These are phyloP conservation scores for Drosophila grimshawi DNA, from an alignment of 1,140 invertebrate species.

Conservation along the genomic window DNA sequence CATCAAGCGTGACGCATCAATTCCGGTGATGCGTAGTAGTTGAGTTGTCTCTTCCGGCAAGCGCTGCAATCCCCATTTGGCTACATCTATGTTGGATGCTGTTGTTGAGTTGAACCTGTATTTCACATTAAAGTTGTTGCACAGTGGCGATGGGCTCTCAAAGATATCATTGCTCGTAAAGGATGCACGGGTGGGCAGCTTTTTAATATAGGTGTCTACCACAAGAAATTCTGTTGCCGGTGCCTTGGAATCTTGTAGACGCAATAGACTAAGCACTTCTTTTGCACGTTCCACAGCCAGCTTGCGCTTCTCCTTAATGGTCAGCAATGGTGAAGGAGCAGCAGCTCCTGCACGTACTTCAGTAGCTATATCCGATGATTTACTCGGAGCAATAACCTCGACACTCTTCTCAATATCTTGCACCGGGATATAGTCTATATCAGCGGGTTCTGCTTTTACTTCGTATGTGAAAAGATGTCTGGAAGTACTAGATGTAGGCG, in stretches of 20 bases:
- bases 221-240: slow-evolving; percentile 35
- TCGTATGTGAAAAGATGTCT: not conserved
- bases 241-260: slow-evolving; percentile 13
- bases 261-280: slow-evolving; percentile 15
- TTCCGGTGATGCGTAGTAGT: slow-evolving; percentile 51
- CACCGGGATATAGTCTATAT: slow-evolving; percentile 18
- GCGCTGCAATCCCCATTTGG: slow-evolving; percentile 58
- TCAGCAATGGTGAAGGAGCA: not conserved
- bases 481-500: not conserved
- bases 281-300: slow-evolving; percentile 32
- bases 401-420: slow-evolving; percentile 10
- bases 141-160: slow-evolving; percentile 62
- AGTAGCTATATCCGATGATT: slow-evolving; percentile 8
- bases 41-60: slow-evolving; percentile 38
- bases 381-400: slow-evolving; percentile 12
- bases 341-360: not conserved
- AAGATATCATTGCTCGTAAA: slow-evolving; percentile 32
- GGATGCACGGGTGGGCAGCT: slow-evolving; percentile 32
- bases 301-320: slow-evolving; percentile 27
- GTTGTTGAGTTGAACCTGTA: slow-evolving; percentile 63
- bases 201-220: slow-evolving; percentile 52
- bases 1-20: slow-evolving; percentile 39
- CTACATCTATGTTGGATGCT: slow-evolving; percentile 36
- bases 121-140: slow-evolving; percentile 60
- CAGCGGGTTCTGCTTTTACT: not conserved